Evolutionary conservation across 2,797 vertebrate genomes (phyloP).

Genomic region (Odontamblyopus lacepedii): DNA sequence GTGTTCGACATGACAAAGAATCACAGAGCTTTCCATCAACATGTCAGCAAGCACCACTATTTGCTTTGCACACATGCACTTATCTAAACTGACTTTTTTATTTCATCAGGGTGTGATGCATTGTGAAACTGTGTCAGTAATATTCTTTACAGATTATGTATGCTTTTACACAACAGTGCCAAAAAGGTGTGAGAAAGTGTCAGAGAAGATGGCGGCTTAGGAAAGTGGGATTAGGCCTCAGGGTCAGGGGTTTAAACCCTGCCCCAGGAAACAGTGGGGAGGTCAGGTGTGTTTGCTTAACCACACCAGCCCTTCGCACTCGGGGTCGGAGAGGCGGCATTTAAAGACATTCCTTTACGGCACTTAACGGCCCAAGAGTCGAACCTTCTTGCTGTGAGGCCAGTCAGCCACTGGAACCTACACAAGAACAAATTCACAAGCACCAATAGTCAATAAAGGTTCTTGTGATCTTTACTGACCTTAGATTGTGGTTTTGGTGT

Average conservation of each 20-base stretch:
- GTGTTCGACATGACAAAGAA: slow-evolving; percentile 39
- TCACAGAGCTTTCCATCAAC: slow-evolving; percentile 26
- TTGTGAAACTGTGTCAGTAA: slow-evolving; percentile 25
- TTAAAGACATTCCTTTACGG: slow-evolving; percentile 60
- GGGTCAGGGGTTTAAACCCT: slow-evolving; percentile 72
- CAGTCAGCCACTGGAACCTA: background rate
- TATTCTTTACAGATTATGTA: slow-evolving; percentile 30
- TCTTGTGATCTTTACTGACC: slow-evolving; percentile 48
- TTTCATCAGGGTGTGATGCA: slow-evolving; percentile 26
- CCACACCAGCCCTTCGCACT: slow-evolving; percentile 64
- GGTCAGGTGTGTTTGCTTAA: slow-evolving; percentile 77
- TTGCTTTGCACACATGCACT: slow-evolving; percentile 14
- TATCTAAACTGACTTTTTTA: slow-evolving; percentile 30
- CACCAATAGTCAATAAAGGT: background rate
- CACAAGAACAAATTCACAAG: background rate
- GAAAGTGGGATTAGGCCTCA: slow-evolving; percentile 54
- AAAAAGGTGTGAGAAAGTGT: slow-evolving; percentile 39
- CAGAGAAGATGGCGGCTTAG: slow-evolving; percentile 65
- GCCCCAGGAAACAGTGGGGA: slow-evolving; percentile 64
- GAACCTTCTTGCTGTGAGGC: too few species aligned
- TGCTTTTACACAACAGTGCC: slow-evolving; percentile 18
- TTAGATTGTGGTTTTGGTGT: slow-evolving; percentile 62
- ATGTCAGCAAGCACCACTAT: slow-evolving; percentile 13
- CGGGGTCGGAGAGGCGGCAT: slow-evolving; percentile 50
- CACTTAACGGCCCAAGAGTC: slow-evolving; percentile 40